Evolutionary conservation across 2,888 invertebrate genomes (phyloP).

Genomic region (Quadriops clusia): DNA sequence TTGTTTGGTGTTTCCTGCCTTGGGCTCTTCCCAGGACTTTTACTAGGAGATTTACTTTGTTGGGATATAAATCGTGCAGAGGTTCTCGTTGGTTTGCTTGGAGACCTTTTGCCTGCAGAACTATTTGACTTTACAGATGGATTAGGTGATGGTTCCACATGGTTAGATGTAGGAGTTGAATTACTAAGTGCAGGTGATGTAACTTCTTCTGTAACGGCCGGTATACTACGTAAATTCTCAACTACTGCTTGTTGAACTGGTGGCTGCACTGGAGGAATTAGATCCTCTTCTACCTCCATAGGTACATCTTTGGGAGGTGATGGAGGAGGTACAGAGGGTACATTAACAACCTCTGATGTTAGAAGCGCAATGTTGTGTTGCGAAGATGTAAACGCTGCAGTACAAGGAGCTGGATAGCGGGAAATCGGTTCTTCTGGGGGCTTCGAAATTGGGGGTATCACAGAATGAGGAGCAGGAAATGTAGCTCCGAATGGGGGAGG

Average conservation of each 20-base stretch:
- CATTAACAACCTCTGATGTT: conserved; percentile 67
- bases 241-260: conserved; percentile 18
- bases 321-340: conserved; percentile 38
- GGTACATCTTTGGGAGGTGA: conserved; percentile 21
- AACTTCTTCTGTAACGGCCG: not conserved
- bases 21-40: conserved; percentile 35
- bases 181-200: conserved; percentile 17
- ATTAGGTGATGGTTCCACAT: conserved; percentile 32
- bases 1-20: conserved; percentile 43
- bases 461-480: conserved; percentile 41
- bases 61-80: conserved; percentile 49
- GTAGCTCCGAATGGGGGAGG: conserved; percentile 47
- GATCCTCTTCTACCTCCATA: conserved; percentile 13
- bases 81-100: conserved; percentile 46
- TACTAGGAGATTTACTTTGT: conserved; percentile 53
- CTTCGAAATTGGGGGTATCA: conserved; percentile 43
- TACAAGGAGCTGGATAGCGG: conserved; percentile 47
- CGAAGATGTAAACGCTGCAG: conserved; percentile 70
- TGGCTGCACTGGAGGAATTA: conserved; percentile 16
- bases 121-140: conserved; percentile 32
- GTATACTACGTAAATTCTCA: not conserved
- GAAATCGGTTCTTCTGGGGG: conserved; percentile 41
- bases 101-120: conserved; percentile 43
- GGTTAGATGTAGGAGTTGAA: conserved; percentile 24
- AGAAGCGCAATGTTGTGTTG: conserved; percentile 73